These are phyloP conservation scores for Sepioteuthis lessoniana DNA, from an alignment of 2,888 invertebrate genomes.

Conservation along the genomic window DNA sequence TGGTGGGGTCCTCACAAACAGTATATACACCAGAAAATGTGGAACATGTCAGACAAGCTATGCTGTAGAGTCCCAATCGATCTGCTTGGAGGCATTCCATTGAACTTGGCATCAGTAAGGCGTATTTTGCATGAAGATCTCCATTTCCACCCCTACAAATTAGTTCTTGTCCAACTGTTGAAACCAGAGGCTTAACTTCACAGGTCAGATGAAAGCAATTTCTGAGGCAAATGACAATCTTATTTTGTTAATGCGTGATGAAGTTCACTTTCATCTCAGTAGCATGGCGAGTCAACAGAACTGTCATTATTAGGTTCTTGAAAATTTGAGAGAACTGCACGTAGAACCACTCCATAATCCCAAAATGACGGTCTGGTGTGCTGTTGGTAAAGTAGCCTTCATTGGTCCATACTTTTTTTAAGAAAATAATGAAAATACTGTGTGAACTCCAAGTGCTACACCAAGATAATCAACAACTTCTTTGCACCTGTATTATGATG, in stretches of 20 bases:
- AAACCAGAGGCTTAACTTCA: neutral
- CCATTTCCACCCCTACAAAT: too few species aligned
- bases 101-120: too few species aligned
- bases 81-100: too few species aligned
- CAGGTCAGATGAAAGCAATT: neutral
- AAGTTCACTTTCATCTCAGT: too few species aligned
- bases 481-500: too few species aligned
- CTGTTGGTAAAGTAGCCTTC: neutral
- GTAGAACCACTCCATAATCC: neutral
- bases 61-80: neutral
- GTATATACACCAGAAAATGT: neutral
- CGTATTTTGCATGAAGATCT: too few species aligned
- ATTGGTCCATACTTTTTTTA: neutral
- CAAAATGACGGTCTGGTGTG: neutral
- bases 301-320: slow-evolving; percentile 14
- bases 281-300: neutral
- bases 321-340: neutral
- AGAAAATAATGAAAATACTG: neutral
- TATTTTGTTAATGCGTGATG: neutral
- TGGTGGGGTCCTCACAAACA: neutral
- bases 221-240: neutral
- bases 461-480: too few species aligned
- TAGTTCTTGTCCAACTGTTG: too few species aligned
- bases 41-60: neutral
- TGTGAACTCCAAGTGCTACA: too few species aligned